Conservation (phyloP, 64 coral and sea anemone genomes). For the Montipora capricornis region DNA sequence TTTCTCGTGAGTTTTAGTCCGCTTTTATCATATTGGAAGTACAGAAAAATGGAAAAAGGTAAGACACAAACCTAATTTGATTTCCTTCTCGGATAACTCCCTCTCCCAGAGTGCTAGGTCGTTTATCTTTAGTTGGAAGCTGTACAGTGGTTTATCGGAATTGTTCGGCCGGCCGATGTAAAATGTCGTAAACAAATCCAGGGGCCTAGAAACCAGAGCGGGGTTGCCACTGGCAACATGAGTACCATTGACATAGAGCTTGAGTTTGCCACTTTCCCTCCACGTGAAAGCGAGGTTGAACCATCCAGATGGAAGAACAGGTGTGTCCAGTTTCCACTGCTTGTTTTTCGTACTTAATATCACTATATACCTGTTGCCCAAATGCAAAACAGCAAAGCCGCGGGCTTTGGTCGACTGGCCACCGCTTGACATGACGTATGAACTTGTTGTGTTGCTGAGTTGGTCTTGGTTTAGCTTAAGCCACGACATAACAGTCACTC, state of each 20-base stretch:
- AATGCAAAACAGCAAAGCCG: slow-evolving; percentile 80
- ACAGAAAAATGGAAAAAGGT: background rate
- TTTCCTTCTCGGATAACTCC: slow-evolving; percentile 53
- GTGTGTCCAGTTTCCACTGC: slow-evolving; percentile 80
- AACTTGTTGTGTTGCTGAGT: slow-evolving; percentile 58
- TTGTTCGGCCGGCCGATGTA: slow-evolving; percentile 79
- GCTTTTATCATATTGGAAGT: background rate
- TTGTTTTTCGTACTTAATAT: slow-evolving; percentile 81
- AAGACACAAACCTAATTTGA: slow-evolving; percentile 16
- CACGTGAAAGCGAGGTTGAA: slow-evolving; percentile 82
- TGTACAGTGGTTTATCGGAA: slow-evolving; percentile 58
- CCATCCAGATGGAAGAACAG: slow-evolving; percentile 68
- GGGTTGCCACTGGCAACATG: slow-evolving; percentile 51
- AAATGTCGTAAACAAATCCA: slow-evolving; percentile 68
- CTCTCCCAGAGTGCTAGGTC: slow-evolving; percentile 75
- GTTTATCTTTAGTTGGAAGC: slow-evolving; percentile 47
- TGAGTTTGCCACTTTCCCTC: slow-evolving; percentile 53
- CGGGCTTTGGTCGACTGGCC: slow-evolving; percentile 88
- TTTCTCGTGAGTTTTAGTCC: background rate
- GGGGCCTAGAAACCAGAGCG: slow-evolving; percentile 59
- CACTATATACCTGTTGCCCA: slow-evolving; percentile 75
- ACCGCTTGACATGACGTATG: slow-evolving; percentile 85
- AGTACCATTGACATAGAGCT: slow-evolving; percentile 76
- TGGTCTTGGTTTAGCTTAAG: slow-evolving; percentile 74
- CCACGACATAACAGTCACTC: slow-evolving; percentile 77